Percentiles rank a stretch among this genome's conserved stretches.
These are phyloP conservation scores for Silurus meridionalis DNA, from an alignment of 2,113 vertebrate genomes.

Conservation along the genomic window DNA sequence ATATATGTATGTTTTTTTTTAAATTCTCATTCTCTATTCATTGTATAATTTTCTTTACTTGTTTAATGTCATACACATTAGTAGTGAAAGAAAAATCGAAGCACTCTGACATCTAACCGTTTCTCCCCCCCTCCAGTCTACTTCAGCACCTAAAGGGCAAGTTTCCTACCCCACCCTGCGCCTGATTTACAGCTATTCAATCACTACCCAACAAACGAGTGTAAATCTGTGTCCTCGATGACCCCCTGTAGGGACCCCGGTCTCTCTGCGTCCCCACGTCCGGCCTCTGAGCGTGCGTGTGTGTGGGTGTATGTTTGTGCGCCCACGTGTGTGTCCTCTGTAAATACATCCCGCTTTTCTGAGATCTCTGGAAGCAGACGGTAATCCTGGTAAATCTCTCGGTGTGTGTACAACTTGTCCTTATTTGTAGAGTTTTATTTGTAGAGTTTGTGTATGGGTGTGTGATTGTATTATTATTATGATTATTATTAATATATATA, in stretches of 20 bases:
- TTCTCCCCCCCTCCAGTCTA: constrained; percentile 69
- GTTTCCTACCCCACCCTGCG: constrained; percentile 71
- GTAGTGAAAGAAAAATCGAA: background rate
- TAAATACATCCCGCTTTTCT: constrained; percentile 75
- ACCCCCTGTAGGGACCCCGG: constrained; percentile 66
- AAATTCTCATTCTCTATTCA: background rate
- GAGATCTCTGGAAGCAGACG: constrained; percentile 62
- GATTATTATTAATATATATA: too few species aligned
- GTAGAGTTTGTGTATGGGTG: constrained; percentile 72
- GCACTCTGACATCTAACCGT: background rate
- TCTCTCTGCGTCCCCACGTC: constrained; percentile 61
- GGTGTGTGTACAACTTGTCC: constrained; percentile 66
- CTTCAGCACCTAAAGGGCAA: constrained; percentile 79
- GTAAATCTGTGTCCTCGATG: constrained; percentile 65
- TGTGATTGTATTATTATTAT: constrained; percentile 64
- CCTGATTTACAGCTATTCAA: constrained; percentile 57
- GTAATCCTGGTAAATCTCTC: constrained; percentile 59
- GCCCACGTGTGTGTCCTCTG: constrained; percentile 71
- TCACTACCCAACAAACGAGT: constrained; percentile 62
- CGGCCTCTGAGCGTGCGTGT: constrained; percentile 68
- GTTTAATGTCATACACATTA: too few species aligned
- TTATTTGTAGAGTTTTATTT: constrained; percentile 80
- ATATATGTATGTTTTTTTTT: background rate
- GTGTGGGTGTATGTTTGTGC: constrained; percentile 73
- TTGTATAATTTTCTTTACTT: background rate